These are phyloP conservation scores for Lonchura striata DNA, from an alignment of 2,113 vertebrate species.

Conservation along the genomic window DNA sequence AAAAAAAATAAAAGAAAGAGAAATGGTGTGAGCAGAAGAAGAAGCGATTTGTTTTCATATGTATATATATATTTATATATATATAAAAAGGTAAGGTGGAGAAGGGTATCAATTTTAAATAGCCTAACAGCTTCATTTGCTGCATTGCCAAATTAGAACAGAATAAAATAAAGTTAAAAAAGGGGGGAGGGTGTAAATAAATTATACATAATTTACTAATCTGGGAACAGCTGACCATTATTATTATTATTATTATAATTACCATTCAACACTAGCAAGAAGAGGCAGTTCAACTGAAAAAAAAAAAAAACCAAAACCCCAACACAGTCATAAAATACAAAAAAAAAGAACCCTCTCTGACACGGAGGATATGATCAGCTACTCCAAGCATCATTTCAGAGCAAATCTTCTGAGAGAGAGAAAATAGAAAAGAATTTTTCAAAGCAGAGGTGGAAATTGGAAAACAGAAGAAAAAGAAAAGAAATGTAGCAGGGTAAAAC, in stretches of 20 bases:
- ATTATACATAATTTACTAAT: conserved; percentile 99
- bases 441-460: conserved; percentile 29
- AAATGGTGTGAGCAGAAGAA: conserved; percentile 61
- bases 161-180: conserved; percentile 81
- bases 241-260: conserved; percentile 94
- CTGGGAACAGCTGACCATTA: conserved; percentile 92
- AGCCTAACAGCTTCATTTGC: conserved; percentile 88
- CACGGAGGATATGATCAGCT: conserved; percentile 84
- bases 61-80: conserved; percentile 76
- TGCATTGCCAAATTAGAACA: conserved; percentile 84
- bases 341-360: conserved; percentile 79
- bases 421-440: conserved; percentile 50
- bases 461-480: background rate
- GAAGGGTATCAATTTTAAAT: conserved; percentile 76
- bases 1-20: conserved; percentile 75
- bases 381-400: conserved; percentile 82
- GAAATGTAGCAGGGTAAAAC: conserved; percentile 16
- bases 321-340: conserved; percentile 92
- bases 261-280: conserved; percentile 87
- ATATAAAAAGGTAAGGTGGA: conserved; percentile 59
- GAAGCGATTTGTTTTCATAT: conserved; percentile 67
- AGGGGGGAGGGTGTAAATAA: conserved; percentile 85
- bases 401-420: conserved; percentile 77
- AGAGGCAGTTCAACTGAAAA: conserved; percentile 92
- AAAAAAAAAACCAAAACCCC: background rate